Evolutionary conservation across 23 tunicate genomes (phyloP), one percentile per base, ranked within the genome.

Genomic region (Halocynthia roretzi): DNA sequence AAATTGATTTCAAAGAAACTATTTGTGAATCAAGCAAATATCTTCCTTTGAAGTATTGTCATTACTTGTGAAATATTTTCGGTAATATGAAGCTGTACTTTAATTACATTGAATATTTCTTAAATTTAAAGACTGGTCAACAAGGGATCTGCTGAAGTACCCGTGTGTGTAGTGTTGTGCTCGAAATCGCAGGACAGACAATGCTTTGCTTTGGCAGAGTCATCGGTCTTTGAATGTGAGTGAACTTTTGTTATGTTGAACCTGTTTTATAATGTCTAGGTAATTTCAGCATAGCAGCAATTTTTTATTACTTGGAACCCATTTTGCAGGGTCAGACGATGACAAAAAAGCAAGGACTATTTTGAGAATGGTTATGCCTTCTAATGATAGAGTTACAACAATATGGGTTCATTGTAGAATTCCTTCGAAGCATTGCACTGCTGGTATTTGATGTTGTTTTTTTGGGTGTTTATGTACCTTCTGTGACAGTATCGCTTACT

Each of bases 381-480:
- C 77, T 15, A 65, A 83, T 6, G 74, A 75, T 7, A 80, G 76
- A 70, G 85, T 86, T 5, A 63, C 58, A 10, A 80, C 82, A 10
- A 72, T 80, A 7, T 89, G 96, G 96, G 60, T 89, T 15, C 96
- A 89, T 71, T 82, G 85, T 53, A 53, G 77, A 21, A 68, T 85
- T 20, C 54, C 85, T 7, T 50, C 71, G 6, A 74, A 74, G 56
- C 31, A 74, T 31, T 50, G 78, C 31, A 48, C 55, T 54, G 62
- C 78, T 7, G 62, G 78, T 74, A 74, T 31, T 31, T 31, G 4
- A 31, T 31, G 44, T n/a, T 0, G 76, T 71, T 9, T 14, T 10
- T 40, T 6, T 71, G 2, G 1, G 64, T 58, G 64, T 58, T 15
- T 2, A 58, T 14, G 64, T 14, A 58, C 17, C 64, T 14, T n/a